phyloP scores from a whole-genome alignment of 2,888 invertebrate genomes.

The Elegia similella region DNA sequence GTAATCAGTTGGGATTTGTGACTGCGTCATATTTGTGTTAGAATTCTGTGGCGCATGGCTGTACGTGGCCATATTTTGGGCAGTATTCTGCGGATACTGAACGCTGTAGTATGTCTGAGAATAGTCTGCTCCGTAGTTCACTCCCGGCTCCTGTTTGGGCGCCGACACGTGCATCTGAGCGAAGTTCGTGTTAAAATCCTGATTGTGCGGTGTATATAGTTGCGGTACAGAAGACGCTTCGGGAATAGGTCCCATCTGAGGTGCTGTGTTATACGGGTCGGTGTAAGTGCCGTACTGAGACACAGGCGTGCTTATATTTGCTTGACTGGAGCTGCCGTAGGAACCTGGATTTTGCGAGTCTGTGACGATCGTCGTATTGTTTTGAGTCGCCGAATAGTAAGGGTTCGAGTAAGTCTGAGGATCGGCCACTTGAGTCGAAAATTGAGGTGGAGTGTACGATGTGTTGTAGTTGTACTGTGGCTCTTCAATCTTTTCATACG shows the following conservation, averaged over 20 bases:
- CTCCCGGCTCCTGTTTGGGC: conserved; percentile 45
- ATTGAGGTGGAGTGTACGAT: conserved; percentile 64
- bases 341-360: conserved; percentile 50
- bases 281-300: conserved; percentile 33
- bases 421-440: conserved; percentile 46
- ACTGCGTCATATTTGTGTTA: conserved; percentile 47
- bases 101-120: conserved; percentile 63
- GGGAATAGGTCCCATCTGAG: conserved; percentile 40
- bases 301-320: conserved; percentile 33
- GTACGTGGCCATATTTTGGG: conserved; percentile 56
- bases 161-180: conserved; percentile 62
- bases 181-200: conserved; percentile 58
- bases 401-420: conserved; percentile 61
- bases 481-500: conserved; percentile 54
- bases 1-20: conserved; percentile 53
- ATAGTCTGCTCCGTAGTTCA: conserved; percentile 47
- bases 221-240: conserved; percentile 39
- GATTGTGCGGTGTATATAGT: conserved; percentile 36
- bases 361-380: conserved; percentile 49
- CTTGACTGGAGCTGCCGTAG: conserved; percentile 31
- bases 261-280: conserved; percentile 36
- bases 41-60: conserved; percentile 54
- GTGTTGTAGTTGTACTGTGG: conserved; percentile 51
- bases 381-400: conserved; percentile 59
- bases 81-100: conserved; percentile 58